Base-by-base conservation (phyloP, 2,797 vertebrate species). In the Prionace glauca region DNA sequence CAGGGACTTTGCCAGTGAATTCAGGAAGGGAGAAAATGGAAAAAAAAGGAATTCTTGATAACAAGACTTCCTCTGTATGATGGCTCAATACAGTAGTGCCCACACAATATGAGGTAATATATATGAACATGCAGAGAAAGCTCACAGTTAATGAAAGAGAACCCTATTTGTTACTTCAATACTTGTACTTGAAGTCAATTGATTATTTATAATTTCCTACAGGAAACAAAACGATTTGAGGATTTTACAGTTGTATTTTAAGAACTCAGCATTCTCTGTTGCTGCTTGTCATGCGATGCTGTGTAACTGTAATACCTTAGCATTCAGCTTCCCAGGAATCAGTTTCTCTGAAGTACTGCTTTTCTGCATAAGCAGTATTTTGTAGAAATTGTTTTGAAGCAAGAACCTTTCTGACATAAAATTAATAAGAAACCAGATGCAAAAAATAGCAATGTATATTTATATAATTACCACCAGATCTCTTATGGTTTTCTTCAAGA, bases 41-140 rank as follows among this genome's bases (percentile, higher is more conserved):
- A 92, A 91, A 91, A 92, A 67, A 92, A 92, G n/a, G 90, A 92
- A 92, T 69, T n/a, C 36, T 92, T 69, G 90, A 92, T 69, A 69
- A 92, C 65, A 69, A 67, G 62, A 92, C 90, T 92, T 92, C 65
- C 90, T 92, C 90, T 92, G 90, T 92, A 24, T 0, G n/a, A 67
- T 69, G 90, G n/a, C 69, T 92, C 65, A 69, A 67, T 92, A 69
- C 67, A 67, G n/a, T 69, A 69, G n/a, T 26, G 65, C 90, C 90
- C 90, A 92, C 90, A 92, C 90, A 69, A 36, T 92, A 69, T 67
- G 36, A 36, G 62, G 62, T 69, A 36, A 92, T 92, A 41, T 92
- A 69, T 69, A 36, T 67, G 24, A 92, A 92, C 62, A 92, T 92
- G n/a, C 18, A 91, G 90, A 41, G 65, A 92, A 92, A 69, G 65